These are phyloP conservation scores for Sarcophaga caerulescens DNA, from an alignment of 2,888 invertebrate species.

Conservation along the genomic window DNA sequence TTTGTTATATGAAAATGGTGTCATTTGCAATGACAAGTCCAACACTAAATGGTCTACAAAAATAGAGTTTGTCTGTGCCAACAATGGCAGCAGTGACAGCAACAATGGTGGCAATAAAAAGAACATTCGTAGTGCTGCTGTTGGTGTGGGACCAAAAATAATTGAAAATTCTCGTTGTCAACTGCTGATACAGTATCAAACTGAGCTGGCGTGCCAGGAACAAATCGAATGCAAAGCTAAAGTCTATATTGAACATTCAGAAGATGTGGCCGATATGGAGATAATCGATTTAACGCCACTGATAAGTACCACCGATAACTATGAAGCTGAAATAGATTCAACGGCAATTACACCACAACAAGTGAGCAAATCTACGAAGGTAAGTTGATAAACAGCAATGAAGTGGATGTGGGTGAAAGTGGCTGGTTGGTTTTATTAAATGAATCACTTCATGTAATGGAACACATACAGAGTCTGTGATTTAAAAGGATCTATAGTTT, in stretches of 20 bases:
- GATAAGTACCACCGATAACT: slow-evolving; percentile 79
- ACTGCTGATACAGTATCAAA: slow-evolving; percentile 80
- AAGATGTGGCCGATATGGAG: slow-evolving; percentile 72
- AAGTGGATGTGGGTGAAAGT: too few species aligned
- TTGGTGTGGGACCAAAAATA: slow-evolving; percentile 73
- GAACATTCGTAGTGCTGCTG: not conserved
- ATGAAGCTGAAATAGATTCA: slow-evolving; percentile 78
- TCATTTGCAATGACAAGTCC: slow-evolving; percentile 72
- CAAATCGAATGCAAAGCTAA: slow-evolving; percentile 78
- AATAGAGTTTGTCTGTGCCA: slow-evolving; percentile 81
- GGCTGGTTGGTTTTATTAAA: not conserved
- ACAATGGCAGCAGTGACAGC: slow-evolving; percentile 68
- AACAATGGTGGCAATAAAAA: slow-evolving; percentile 58
- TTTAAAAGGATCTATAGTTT: not conserved
- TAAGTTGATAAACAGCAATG: slow-evolving; percentile 65
- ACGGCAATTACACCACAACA: slow-evolving; percentile 73
- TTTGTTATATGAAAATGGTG: slow-evolving; percentile 79
- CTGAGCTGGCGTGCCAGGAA: slow-evolving; percentile 79
- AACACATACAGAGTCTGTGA: not conserved
- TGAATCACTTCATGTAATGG: not conserved
- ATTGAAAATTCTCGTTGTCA: slow-evolving; percentile 81
- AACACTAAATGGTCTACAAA: slow-evolving; percentile 77
- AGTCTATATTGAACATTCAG: slow-evolving; percentile 73
- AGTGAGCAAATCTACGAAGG: slow-evolving; percentile 77
- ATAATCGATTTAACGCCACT: slow-evolving; percentile 79